Percentiles rank a stretch among this genome's conserved stretches.
Evolutionary conservation across 2,113 vertebrate species (phyloP).

Genomic region (Zingel zingel): DNA sequence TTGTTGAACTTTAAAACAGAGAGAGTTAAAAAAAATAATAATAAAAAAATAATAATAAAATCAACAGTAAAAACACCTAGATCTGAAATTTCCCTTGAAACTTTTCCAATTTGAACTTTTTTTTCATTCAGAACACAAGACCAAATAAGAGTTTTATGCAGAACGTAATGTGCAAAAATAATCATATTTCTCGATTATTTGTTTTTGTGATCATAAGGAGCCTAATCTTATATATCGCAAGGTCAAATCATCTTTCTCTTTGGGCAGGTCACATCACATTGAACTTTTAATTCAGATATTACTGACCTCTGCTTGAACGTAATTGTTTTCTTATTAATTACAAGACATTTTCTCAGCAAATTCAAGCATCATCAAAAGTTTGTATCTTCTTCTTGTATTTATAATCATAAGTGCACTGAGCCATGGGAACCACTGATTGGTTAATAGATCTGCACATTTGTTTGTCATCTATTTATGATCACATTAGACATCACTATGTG

Average conservation of each 20-base stretch:
- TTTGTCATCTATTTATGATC: conserved; percentile 12
- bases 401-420: background rate
- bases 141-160: too few species aligned
- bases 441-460: conserved; percentile 5
- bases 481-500: background rate
- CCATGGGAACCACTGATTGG: background rate
- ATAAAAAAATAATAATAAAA: too few species aligned
- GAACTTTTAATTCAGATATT: background rate
- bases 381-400: background rate
- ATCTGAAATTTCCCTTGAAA: too few species aligned
- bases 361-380: background rate
- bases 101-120: too few species aligned
- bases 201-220: too few species aligned
- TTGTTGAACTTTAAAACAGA: too few species aligned
- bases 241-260: background rate
- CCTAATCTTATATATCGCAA: too few species aligned
- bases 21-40: too few species aligned
- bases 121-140: too few species aligned
- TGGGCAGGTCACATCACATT: background rate
- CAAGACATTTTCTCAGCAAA: background rate
- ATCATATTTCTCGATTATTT: too few species aligned
- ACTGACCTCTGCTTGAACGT: background rate
- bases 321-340: background rate
- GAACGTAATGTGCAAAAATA: too few species aligned
- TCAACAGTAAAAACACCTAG: too few species aligned